Evolutionary conservation across 1,140 invertebrate species (phyloP).

Genomic region (Sycophila sp.): DNA sequence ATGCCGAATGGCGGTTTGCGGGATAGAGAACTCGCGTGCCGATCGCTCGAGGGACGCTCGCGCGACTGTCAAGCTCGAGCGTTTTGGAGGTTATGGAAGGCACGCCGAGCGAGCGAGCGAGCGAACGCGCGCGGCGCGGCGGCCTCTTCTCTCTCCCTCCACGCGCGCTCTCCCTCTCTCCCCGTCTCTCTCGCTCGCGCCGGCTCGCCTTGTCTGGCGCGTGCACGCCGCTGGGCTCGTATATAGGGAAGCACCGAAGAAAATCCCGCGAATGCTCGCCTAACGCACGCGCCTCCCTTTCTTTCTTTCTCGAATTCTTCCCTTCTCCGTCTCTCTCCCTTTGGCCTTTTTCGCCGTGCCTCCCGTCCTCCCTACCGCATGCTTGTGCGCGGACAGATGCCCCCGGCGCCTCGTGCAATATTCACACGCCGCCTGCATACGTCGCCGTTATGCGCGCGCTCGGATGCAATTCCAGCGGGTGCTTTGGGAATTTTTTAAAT

Average conservation of each 20-base stretch:
- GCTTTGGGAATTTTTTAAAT: slow-evolving; percentile 23
- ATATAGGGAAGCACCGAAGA: slow-evolving; percentile 5
- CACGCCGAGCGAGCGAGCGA: slow-evolving; percentile 34
- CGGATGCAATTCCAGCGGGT: background rate
- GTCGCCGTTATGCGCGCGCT: background rate
- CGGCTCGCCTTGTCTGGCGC: background rate
- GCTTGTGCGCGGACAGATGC: background rate
- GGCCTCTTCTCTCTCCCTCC: slow-evolving; percentile 8
- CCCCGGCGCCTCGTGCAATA: slow-evolving; percentile 31
- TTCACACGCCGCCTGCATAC: background rate
- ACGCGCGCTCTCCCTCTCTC: slow-evolving; percentile 20
- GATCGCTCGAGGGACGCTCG: slow-evolving; percentile 37
- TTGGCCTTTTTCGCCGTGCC: background rate
- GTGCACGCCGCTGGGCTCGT: background rate
- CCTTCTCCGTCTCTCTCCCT: background rate
- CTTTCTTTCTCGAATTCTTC: slow-evolving; percentile 19
- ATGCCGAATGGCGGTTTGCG: background rate
- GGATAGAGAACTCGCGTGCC: slow-evolving; percentile 26
- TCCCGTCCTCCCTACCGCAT: background rate
- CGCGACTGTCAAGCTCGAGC: slow-evolving; percentile 40
- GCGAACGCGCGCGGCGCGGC: slow-evolving; percentile 23
- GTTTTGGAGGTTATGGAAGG: slow-evolving; percentile 47
- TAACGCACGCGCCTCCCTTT: slow-evolving; percentile 1
- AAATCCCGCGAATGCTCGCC: slow-evolving; percentile 25
- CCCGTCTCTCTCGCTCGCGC: background rate